Conservation (phyloP, 2,797 vertebrate species). For the Carduelis carduelis region DNA sequence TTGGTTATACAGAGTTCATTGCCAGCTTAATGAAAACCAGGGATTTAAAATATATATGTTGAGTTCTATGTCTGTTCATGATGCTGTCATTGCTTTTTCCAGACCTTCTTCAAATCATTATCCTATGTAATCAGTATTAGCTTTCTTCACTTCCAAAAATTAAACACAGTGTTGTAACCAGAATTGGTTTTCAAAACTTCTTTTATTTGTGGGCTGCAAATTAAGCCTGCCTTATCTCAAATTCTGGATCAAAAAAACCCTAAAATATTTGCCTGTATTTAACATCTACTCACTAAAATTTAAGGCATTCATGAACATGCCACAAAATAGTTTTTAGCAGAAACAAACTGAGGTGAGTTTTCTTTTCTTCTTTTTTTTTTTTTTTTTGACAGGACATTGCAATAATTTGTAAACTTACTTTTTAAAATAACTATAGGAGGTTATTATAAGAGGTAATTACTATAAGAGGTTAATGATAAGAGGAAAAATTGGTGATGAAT, state of each 20-base stretch:
- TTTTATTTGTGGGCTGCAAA: not conserved
- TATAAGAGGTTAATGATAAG: not conserved
- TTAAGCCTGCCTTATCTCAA: not conserved
- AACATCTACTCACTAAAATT: not conserved
- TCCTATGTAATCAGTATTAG: not conserved
- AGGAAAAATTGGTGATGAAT: not conserved
- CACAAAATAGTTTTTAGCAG: not conserved
- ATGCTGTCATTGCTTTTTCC: not conserved
- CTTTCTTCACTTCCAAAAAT: not conserved
- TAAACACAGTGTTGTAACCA: not conserved
- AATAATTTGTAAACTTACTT: not conserved
- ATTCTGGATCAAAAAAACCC: not conserved
- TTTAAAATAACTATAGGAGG: not conserved
- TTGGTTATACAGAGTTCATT: not conserved
- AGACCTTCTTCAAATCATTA: not conserved
- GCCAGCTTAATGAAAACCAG: not conserved
- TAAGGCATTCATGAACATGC: not conserved
- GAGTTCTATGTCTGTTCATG: fast-evolving
- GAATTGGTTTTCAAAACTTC: not conserved
- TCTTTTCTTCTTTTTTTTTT: not conserved
- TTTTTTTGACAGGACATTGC: not conserved
- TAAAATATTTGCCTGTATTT: not conserved
- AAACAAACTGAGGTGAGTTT: not conserved
- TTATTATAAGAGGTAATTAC: not conserved
- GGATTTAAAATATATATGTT: not conserved